A percentile compares a stretch with the other conserved stretches of the same genome.
Evolutionary conservation across 2,113 vertebrate species (phyloP).

Genomic region (Oceanites oceanicus): DNA sequence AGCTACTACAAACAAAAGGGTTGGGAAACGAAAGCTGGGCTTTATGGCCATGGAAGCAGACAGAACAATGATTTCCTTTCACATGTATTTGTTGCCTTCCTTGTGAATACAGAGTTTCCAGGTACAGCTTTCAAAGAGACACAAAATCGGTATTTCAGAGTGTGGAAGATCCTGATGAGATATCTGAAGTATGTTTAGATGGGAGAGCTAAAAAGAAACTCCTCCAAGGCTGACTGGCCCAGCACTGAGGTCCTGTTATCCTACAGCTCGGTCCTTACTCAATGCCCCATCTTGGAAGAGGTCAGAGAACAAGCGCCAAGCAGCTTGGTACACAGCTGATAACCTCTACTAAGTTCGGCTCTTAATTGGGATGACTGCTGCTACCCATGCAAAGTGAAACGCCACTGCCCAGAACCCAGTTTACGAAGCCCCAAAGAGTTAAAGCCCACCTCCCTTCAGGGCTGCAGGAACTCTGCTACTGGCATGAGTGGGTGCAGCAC

Average conservation of each 20-base stretch:
- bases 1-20: slow-evolving; percentile 45
- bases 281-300: neutral
- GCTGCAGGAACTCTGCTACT: neutral
- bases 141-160: neutral
- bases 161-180: neutral
- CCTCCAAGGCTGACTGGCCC: neutral
- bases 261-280: neutral
- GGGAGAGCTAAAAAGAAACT: neutral
- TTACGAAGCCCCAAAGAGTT: neutral
- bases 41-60: slow-evolving; percentile 35
- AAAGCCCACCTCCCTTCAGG: neutral
- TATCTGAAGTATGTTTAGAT: neutral
- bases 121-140: neutral
- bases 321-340: neutral
- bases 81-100: neutral
- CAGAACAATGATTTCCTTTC: slow-evolving; percentile 34
- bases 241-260: neutral
- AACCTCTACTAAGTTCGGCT: neutral
- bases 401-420: neutral
- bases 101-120: neutral
- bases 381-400: neutral
- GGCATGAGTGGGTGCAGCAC: neutral
- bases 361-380: neutral
- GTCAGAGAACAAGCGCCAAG: neutral
- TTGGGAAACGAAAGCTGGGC: neutral